Percentiles rank a stretch among this genome's conserved stretches.
Conservation (phyloP, 2,888 invertebrate genomes). For the Euplexia lucipara region DNA sequence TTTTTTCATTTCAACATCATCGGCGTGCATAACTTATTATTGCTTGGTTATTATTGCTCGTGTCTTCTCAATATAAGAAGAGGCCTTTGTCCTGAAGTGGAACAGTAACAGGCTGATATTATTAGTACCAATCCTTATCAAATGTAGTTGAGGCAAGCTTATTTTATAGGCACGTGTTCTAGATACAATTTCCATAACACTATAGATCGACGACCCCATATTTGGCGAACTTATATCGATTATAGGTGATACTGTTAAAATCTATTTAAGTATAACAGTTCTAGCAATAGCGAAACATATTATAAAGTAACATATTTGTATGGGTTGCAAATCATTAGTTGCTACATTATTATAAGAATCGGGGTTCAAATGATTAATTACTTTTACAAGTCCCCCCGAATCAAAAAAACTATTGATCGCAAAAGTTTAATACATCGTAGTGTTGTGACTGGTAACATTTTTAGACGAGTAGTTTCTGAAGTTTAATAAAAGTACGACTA, state of each 20-base stretch:
- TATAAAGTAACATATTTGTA: conserved; percentile 55
- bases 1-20: too few relatives aligned
- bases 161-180: conserved; percentile 31
- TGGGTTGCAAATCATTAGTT: conserved; percentile 74
- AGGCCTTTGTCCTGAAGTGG: too few relatives aligned
- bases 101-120: conserved; percentile 4
- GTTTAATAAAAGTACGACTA: neutral
- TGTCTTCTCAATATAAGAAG: too few relatives aligned
- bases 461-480: neutral
- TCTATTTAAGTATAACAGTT: conserved; percentile 23
- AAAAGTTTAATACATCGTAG: conserved; percentile 41
- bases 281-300: conserved; percentile 57
- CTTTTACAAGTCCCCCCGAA: conserved; percentile 27
- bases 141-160: conserved; percentile 8
- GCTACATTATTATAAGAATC: conserved; percentile 32
- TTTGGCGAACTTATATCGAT: conserved; percentile 49
- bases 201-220: conserved; percentile 47
- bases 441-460: conserved; percentile 34
- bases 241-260: conserved; percentile 14
- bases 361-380: conserved; percentile 58
- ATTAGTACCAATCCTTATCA: conserved; percentile 35
- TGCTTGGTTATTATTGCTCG: too few relatives aligned
- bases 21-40: too few relatives aligned
- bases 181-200: conserved; percentile 34
- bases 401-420: conserved; percentile 49